Percentiles rank a stretch among this genome's conserved stretches.
These are phyloP conservation scores for Neosalanx taihuensis DNA, from an alignment of 2,797 vertebrate genomes.

Conservation along the genomic window DNA sequence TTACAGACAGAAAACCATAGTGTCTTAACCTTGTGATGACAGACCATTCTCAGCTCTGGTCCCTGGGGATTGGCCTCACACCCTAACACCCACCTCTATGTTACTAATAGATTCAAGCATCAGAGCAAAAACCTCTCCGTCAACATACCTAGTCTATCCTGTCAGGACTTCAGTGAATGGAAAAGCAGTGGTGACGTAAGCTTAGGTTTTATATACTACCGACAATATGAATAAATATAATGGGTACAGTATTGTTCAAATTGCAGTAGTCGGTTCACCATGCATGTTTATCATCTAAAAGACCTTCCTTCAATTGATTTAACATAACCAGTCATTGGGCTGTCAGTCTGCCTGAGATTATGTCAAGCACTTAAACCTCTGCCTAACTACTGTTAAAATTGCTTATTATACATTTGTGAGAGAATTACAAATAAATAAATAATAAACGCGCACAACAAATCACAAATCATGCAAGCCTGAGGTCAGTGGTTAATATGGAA, in stretches of 20 bases:
- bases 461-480: conserved; percentile 54
- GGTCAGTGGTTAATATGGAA: conserved; percentile 45
- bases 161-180: background rate
- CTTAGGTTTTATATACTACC: conserved; percentile 5
- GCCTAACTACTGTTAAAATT: conserved; percentile 81
- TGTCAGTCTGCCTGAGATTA: conserved; percentile 72
- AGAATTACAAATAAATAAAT: conserved; percentile 58
- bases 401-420: conserved; percentile 81
- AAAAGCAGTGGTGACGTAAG: conserved; percentile 23
- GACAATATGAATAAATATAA: conserved; percentile 25
- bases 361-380: conserved; percentile 76
- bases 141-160: background rate
- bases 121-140: conserved; percentile 9
- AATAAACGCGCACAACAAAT: conserved; percentile 70
- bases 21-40: conserved; percentile 1
- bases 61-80: background rate
- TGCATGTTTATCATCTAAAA: conserved; percentile 59
- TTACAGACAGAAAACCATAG: background rate
- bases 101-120: conserved; percentile 6
- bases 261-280: conserved; percentile 47
- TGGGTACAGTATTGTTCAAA: conserved; percentile 59
- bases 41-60: background rate
- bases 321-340: conserved; percentile 75
- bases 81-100: background rate
- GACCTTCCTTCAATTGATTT: conserved; percentile 69